Percentiles rank a stretch among this genome's conserved stretches.
These are phyloP conservation scores for Cairina moschata DNA, from an alignment of 2,113 vertebrate genomes.

Conservation along the genomic window DNA sequence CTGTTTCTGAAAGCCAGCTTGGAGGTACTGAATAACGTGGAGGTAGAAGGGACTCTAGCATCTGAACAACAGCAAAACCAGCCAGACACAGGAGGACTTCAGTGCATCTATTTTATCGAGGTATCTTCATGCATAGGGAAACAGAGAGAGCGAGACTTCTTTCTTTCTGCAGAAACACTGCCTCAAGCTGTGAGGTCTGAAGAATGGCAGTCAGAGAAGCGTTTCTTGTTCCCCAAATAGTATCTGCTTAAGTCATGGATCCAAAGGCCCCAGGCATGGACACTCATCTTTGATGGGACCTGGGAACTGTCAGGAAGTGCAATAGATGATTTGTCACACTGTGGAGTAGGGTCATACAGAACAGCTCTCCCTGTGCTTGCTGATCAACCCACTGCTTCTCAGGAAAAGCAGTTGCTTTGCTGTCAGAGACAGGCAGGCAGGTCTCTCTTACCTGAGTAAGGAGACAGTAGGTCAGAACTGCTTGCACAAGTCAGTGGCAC, in stretches of 20 bases:
- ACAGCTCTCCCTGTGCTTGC: not conserved
- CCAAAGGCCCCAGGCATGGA: not conserved
- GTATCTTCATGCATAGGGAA: not conserved
- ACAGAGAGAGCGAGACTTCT: not conserved
- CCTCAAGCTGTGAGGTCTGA: not conserved
- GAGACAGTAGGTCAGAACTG: not conserved
- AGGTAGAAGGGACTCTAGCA: not conserved
- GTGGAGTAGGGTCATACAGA: not conserved
- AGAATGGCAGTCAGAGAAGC: not conserved
- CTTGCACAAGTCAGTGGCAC: not conserved
- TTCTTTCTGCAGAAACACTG: not conserved
- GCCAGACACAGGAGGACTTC: not conserved
- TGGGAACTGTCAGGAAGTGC: not conserved
- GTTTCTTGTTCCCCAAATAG: not conserved
- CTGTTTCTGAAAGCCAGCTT: not conserved
- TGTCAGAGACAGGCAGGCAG: too few species aligned
- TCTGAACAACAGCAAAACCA: not conserved
- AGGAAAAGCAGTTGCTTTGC: not conserved
- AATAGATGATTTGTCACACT: not conserved
- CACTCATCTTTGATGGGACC: not conserved
- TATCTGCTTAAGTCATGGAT: not conserved
- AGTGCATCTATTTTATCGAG: not conserved
- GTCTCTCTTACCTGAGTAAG: not conserved
- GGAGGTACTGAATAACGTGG: not conserved
- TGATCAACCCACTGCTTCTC: not conserved